phyloP scores from a whole-genome alignment of 2,797 vertebrate species.

The Gymnoscopelus braueri region DNA sequence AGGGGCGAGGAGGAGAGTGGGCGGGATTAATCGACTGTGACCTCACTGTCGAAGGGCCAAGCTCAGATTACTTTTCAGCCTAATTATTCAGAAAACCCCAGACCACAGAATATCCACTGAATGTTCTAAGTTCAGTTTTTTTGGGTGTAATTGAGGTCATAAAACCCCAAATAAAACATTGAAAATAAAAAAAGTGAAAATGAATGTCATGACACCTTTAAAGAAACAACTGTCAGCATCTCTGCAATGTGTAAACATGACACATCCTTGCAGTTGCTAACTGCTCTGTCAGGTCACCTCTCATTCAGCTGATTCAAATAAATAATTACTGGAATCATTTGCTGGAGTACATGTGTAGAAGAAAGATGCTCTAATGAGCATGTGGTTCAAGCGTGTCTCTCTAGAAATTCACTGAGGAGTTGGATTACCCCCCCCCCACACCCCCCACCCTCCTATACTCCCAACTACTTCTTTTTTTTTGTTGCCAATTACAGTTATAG shows the following conservation, averaged over 20 bases:
- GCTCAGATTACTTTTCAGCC: too few species aligned
- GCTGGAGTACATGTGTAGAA: constrained; percentile 63
- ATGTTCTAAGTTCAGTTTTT: too few species aligned
- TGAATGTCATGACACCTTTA: too few species aligned
- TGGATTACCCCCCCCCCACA: constrained; percentile 47
- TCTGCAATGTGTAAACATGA: constrained; percentile 45
- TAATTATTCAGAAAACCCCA: too few species aligned
- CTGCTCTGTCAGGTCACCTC: constrained; percentile 51
- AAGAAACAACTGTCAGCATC: constrained; percentile 48
- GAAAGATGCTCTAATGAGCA: constrained; percentile 65
- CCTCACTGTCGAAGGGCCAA: too few species aligned
- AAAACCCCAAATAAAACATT: too few species aligned
- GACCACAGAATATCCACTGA: too few species aligned
- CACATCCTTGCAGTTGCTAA: constrained; percentile 58
- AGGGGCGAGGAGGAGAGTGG: too few species aligned
- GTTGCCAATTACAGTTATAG: constrained; percentile 72
- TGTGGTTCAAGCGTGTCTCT: constrained; percentile 62
- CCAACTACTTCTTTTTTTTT: constrained; percentile 57
- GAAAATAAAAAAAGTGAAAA: too few species aligned
- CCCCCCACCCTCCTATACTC: constrained; percentile 26
- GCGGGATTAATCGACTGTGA: too few species aligned
- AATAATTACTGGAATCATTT: constrained; percentile 20
- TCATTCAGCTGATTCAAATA: constrained; percentile 57
- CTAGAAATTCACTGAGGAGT: constrained; percentile 41
- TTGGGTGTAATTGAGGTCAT: too few species aligned